A percentile compares a stretch with the other conserved stretches of the same genome.
Evolutionary conservation across 2,888 invertebrate genomes (phyloP).

Genomic region (Cheilosia variabilis): DNA sequence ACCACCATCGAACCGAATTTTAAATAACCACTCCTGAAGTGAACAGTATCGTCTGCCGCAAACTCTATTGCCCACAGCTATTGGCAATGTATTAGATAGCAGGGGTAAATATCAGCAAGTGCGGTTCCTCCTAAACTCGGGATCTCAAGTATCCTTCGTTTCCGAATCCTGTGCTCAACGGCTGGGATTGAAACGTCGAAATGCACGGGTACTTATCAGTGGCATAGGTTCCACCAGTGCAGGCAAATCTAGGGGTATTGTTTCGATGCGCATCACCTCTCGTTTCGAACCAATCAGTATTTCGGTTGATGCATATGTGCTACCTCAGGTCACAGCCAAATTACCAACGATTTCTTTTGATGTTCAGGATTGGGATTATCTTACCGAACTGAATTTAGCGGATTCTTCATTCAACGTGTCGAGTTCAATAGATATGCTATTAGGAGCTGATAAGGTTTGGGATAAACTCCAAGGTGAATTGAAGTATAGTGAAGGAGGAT

Average conservation of each 20-base stretch:
- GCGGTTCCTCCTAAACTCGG: background rate
- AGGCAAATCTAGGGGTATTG: too few relatives aligned
- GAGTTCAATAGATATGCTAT: constrained; percentile 58
- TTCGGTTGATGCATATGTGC: background rate
- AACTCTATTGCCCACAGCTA: too few relatives aligned
- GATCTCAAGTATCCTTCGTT: background rate
- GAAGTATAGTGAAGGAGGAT: background rate
- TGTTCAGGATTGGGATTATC: constrained; percentile 15
- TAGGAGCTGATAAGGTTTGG: constrained; percentile 63
- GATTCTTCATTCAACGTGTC: constrained; percentile 43
- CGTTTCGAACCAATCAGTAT: too few relatives aligned
- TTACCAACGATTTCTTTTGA: too few relatives aligned
- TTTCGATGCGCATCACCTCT: background rate
- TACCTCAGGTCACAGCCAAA: background rate
- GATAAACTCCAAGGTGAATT: constrained; percentile 48
- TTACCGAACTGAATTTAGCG: constrained; percentile 34
- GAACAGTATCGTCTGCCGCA: background rate
- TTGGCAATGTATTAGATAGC: too few relatives aligned
- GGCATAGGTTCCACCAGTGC: background rate
- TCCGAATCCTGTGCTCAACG: too few relatives aligned
- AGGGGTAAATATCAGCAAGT: background rate
- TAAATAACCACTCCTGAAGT: constrained; percentile 9
- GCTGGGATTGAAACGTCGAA: background rate
- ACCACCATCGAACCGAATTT: background rate
- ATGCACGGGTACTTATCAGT: constrained; percentile 5